Conservation (phyloP, 2,113 vertebrate genomes). For the Pao palembangensis region DNA sequence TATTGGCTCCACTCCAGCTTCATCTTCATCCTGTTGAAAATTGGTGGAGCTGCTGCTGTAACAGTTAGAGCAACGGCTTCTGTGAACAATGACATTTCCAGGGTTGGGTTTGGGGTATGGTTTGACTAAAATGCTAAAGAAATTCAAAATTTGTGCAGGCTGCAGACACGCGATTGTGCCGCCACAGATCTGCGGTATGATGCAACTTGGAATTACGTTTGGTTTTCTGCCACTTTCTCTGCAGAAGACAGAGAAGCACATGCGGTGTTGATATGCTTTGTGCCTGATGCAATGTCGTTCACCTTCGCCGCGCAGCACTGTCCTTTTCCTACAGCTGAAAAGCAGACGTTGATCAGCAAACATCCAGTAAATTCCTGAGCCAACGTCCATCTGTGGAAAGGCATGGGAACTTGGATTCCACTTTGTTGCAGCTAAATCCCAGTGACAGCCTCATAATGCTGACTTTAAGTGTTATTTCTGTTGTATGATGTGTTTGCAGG, state of each 20-base stretch:
- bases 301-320: not conserved
- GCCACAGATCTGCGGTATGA: too few relatives aligned
- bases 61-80: conserved; percentile 44
- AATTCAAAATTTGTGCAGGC: not conserved
- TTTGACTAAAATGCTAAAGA: conserved; percentile 19
- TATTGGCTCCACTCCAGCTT: conserved; percentile 23
- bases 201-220: too few relatives aligned
- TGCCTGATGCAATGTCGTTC: too few relatives aligned
- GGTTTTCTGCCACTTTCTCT: too few relatives aligned
- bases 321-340: conserved; percentile 11
- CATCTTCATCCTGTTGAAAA: conserved; percentile 22
- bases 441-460: conserved; percentile 35
- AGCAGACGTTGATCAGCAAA: conserved; percentile 16
- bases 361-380: conserved; percentile 36
- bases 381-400: conserved; percentile 27
- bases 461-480: conserved; percentile 20
- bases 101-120: conserved; percentile 3
- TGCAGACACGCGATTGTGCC: too few relatives aligned
- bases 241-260: too few relatives aligned
- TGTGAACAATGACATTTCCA: conserved; percentile 20
- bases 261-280: too few relatives aligned
- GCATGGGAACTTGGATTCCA: conserved; percentile 22
- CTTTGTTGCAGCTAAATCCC: conserved; percentile 25
- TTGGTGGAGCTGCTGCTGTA: conserved; percentile 32
- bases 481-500: conserved; percentile 29